These are phyloP conservation scores for Drosophila obscura DNA, from an alignment of 1,140 invertebrate genomes.

Conservation along the genomic window DNA sequence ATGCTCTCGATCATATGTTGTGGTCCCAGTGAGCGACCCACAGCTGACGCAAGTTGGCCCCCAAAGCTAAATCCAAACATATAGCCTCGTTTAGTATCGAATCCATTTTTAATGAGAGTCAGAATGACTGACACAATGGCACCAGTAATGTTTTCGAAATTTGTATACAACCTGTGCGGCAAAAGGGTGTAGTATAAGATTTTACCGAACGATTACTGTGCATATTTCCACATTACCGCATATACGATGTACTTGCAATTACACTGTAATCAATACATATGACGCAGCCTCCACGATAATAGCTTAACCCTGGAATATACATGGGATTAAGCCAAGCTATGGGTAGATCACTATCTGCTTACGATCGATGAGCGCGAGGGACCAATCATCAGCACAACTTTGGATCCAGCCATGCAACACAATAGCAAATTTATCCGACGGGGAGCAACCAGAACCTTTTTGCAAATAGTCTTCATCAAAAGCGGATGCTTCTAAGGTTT, in stretches of 20 bases:
- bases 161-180: conserved; percentile 50
- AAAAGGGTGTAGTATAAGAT: neutral
- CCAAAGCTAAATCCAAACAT: conserved; percentile 83
- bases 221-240: conserved; percentile 31
- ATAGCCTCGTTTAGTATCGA: conserved; percentile 64
- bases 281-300: conserved; percentile 77
- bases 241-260: conserved; percentile 64
- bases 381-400: conserved; percentile 73
- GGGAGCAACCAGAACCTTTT: conserved; percentile 44
- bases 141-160: conserved; percentile 58
- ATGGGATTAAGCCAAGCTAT: neutral
- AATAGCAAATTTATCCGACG: conserved; percentile 71
- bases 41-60: conserved; percentile 71
- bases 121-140: conserved; percentile 57
- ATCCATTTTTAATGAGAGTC: conserved; percentile 59
- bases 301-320: conserved; percentile 62
- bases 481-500: conserved; percentile 47
- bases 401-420: conserved; percentile 81
- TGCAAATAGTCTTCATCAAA: conserved; percentile 40
- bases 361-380: conserved; percentile 70
- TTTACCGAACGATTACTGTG: neutral
- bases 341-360: conserved; percentile 10
- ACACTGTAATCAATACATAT: conserved; percentile 80
- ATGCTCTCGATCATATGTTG: conserved; percentile 62
- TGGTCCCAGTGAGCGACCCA: conserved; percentile 56